A percentile compares a stretch with the other conserved stretches of the same genome.
Conservation (phyloP, 2,888 invertebrate genomes). For the Eudasyphora cyanicolor region DNA sequence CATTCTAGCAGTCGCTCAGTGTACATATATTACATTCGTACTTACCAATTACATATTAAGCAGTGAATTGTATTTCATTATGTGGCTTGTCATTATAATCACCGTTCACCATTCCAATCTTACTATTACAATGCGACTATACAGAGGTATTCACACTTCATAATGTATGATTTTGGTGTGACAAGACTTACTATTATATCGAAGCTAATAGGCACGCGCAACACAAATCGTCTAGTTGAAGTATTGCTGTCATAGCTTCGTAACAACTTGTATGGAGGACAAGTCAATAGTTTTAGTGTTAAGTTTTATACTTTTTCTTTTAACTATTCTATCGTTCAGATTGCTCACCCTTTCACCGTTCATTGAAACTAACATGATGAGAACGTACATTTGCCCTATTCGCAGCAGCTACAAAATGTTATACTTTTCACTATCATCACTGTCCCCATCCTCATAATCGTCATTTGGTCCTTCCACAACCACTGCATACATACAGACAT, state of each 20-base stretch:
- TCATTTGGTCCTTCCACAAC: background rate
- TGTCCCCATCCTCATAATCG: slow-evolving; percentile 34
- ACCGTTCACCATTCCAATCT: slow-evolving; percentile 33
- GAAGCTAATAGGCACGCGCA: too few relatives aligned
- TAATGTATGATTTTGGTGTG: background rate
- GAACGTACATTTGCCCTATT: background rate
- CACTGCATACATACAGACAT: background rate
- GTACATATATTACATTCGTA: background rate
- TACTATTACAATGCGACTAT: background rate
- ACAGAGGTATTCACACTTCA: background rate
- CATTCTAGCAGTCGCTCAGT: too few relatives aligned
- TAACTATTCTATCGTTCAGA: too few relatives aligned
- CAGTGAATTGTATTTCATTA: slow-evolving; percentile 47
- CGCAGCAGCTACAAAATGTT: slow-evolving; percentile 53
- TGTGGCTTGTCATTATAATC: slow-evolving; percentile 45
- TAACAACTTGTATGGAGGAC: too few relatives aligned
- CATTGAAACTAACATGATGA: background rate
- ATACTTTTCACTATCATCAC: slow-evolving; percentile 46
- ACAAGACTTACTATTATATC: too few relatives aligned
- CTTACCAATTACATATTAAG: background rate
- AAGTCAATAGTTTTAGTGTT: too few relatives aligned
- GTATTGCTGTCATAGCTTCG: too few relatives aligned
- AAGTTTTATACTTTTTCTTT: too few relatives aligned
- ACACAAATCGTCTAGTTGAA: too few relatives aligned
- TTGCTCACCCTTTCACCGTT: background rate